A percentile compares a stretch with the other conserved stretches of the same genome.
Evolutionary conservation across 2,113 vertebrate species (phyloP).

Genomic region (Guaruba guarouba): DNA sequence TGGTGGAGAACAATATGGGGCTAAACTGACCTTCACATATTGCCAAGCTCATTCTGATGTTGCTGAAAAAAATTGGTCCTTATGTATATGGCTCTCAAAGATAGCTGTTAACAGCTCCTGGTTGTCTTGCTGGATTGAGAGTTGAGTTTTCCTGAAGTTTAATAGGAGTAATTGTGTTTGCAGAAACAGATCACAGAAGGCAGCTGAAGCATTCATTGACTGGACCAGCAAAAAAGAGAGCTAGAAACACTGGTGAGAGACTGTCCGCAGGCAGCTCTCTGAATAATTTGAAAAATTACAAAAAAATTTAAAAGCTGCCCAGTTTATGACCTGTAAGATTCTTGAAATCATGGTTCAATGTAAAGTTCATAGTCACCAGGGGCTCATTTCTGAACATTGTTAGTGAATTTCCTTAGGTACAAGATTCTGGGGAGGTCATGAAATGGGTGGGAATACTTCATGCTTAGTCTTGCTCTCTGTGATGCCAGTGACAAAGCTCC

Average conservation of each 20-base stretch:
- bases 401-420: background rate
- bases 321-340: background rate
- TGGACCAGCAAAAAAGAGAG: background rate
- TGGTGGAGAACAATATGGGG: background rate
- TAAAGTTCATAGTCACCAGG: background rate
- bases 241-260: background rate
- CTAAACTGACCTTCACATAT: background rate
- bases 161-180: background rate
- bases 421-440: background rate
- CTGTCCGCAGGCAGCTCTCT: background rate
- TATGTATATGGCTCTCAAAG: background rate
- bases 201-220: background rate
- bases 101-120: background rate
- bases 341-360: background rate
- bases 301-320: background rate
- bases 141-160: background rate
- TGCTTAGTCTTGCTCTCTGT: background rate
- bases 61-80: background rate
- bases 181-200: background rate
- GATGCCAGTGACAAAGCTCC: background rate
- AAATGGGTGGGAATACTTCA: background rate
- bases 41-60: background rate
- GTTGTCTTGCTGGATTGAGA: background rate
- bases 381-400: background rate
- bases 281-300: background rate